Conservation (phyloP, 2,888 invertebrate genomes). For the Hyposoter didymator region DNA sequence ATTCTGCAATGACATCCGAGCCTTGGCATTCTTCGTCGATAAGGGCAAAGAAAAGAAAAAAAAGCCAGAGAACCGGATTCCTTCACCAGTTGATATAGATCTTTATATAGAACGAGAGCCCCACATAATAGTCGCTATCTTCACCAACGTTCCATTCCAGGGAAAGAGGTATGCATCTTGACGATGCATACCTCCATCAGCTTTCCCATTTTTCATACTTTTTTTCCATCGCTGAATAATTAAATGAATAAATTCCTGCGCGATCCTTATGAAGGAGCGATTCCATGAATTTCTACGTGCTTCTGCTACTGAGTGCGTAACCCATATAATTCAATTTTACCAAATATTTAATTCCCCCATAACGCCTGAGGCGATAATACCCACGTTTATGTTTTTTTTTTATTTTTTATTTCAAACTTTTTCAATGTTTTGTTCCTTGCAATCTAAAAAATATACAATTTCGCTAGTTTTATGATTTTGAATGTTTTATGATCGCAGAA, state of each 20-base stretch:
- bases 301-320: not conserved
- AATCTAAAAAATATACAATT: too few relatives aligned
- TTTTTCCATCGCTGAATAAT: slow-evolving; percentile 1
- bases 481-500: too few relatives aligned
- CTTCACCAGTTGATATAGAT: slow-evolving; percentile 22
- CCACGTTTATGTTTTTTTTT: not conserved
- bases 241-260: slow-evolving; percentile 73
- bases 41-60: slow-evolving; percentile 19
- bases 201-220: slow-evolving; percentile 10
- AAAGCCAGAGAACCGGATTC: slow-evolving; percentile 36
- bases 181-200: slow-evolving; percentile 35
- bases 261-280: slow-evolving; percentile 68
- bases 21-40: slow-evolving; percentile 30
- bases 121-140: slow-evolving; percentile 28
- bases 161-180: slow-evolving; percentile 17
- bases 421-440: too few relatives aligned
- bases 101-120: slow-evolving; percentile 27
- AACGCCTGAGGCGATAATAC: too few relatives aligned
- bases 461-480: too few relatives aligned
- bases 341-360: not conserved
- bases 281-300: slow-evolving; percentile 17
- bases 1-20: slow-evolving; percentile 18
- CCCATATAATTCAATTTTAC: not conserved
- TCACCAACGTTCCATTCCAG: slow-evolving; percentile 23
- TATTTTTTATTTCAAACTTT: not conserved